These are phyloP conservation scores for Puntigrus tetrazona DNA, from an alignment of 2,113 vertebrate species.

Conservation along the genomic window DNA sequence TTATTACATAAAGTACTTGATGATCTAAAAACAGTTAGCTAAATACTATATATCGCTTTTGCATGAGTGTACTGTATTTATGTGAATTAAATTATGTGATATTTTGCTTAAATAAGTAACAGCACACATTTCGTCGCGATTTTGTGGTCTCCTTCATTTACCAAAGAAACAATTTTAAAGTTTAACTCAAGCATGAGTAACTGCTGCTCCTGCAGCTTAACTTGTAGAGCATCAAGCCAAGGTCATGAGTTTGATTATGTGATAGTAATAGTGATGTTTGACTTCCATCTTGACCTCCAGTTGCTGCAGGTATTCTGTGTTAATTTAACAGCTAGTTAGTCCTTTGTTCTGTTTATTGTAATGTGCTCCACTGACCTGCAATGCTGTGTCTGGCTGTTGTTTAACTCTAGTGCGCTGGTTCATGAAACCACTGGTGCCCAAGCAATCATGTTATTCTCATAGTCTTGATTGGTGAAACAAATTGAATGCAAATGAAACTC, in stretches of 20 bases:
- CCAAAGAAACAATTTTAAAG: neutral
- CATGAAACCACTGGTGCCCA: neutral
- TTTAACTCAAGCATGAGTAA: neutral
- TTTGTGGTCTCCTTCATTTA: neutral
- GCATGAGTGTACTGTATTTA: too few relatives aligned
- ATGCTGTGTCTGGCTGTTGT: neutral
- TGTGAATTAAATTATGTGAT: too few relatives aligned
- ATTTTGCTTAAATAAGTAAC: neutral
- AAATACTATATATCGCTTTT: too few relatives aligned
- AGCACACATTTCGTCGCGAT: neutral
- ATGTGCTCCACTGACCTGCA: conserved; percentile 18
- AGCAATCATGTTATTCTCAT: neutral
- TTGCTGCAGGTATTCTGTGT: neutral
- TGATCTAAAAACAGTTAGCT: too few relatives aligned
- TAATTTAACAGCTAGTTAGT: neutral
- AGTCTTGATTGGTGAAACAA: neutral
- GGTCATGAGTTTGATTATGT: neutral
- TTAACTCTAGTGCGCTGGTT: conserved; percentile 2
- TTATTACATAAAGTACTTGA: too few relatives aligned
- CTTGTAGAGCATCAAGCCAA: neutral
- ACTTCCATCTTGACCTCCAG: neutral
- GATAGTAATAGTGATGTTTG: neutral
- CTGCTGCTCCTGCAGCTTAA: neutral
- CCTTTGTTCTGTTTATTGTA: neutral
- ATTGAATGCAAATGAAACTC: neutral